A percentile compares a stretch with the other conserved stretches of the same genome.
phyloP scores from a whole-genome alignment of 2,888 invertebrate species.

The Stenurella melanura region DNA sequence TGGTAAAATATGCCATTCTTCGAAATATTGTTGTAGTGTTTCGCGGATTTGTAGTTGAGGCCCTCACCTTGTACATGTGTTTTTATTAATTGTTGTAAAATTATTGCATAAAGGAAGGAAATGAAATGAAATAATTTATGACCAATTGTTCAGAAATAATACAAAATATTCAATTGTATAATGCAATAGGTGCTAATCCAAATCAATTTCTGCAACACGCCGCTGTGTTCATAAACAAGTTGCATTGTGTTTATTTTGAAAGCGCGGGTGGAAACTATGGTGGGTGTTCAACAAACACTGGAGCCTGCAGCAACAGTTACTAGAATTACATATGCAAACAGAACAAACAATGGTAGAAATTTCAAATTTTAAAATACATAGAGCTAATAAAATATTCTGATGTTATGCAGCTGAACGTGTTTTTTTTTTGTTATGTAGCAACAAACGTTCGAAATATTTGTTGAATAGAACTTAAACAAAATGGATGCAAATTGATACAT shows the following conservation, averaged over 20 bases:
- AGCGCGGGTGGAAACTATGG: conserved; percentile 15
- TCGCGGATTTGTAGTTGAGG: no score
- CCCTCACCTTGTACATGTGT: no score
- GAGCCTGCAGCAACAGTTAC: neutral
- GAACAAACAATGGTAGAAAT: conserved; percentile 2
- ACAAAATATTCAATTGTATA: neutral
- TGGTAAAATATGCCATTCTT: no score
- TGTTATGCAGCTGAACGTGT: neutral
- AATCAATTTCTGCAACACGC: neutral
- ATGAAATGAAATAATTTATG: neutral
- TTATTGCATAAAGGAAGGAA: neutral
- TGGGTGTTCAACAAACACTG: conserved; percentile 11
- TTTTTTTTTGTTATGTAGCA: neutral
- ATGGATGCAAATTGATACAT: no score
- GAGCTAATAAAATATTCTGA: neutral
- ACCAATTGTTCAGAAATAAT: neutral
- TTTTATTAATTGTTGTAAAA: no score
- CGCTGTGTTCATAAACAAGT: conserved; percentile 8
- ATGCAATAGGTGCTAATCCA: neutral
- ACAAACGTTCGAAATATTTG: neutral
- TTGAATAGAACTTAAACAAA: neutral
- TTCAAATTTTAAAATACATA: neutral
- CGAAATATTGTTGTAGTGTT: no score
- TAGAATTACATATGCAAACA: conserved; percentile 2
- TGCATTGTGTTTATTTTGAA: conserved; percentile 13